Base-by-base conservation (phyloP, 1,140 invertebrate species). In the Drosophila mauritiana region DNA sequence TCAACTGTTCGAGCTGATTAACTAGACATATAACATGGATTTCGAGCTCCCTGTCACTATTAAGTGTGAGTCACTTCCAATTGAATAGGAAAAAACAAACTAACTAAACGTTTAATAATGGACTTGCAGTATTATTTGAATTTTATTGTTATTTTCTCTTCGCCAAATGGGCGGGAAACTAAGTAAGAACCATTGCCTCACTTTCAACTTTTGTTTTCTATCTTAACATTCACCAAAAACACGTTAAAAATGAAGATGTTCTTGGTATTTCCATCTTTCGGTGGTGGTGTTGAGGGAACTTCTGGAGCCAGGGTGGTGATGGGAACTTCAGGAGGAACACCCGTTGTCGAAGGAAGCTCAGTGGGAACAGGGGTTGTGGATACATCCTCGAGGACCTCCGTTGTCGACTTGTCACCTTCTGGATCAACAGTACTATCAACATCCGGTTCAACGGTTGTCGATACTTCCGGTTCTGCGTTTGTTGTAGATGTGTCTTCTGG, bases 181-280 rank as follows among this genome's bases (percentile, higher is more conserved):
- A 11, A 13, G 3, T n/a, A 42, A 36, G 46, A 31, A 15, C 1
- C 7, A 37, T 45, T 52, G 46, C 4, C 31, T 22, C 43, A 49
- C n/a, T 17, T 17, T 34, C n/a, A 49, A 22, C n/a, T 40, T 20
- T 43, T 31, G 31, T 69, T 82, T 43, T 67, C 74, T 5, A 86
- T 56, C 70, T 88, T 59, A 4, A 77, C 69, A 52, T 86, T 88
- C 5, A 88, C 49, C 25, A 75, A 53, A 34, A 88, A 82, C 31
- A 86, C 61, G 63, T 86, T 86, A 1, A 86, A 64, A n/a, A 86
- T 75, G 49, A 78, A 88, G 58, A 82, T 72, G 51, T 86, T 86
- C 31, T 80, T 81, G 10, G 61, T 34, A 17, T 37, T 13, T 6
- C 42, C 72, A 31, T 70, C 80, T 1, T 51, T 48, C 11, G 74